Conservation (phyloP, 1,140 invertebrate species). For the Drosophila sturtevanti region DNA sequence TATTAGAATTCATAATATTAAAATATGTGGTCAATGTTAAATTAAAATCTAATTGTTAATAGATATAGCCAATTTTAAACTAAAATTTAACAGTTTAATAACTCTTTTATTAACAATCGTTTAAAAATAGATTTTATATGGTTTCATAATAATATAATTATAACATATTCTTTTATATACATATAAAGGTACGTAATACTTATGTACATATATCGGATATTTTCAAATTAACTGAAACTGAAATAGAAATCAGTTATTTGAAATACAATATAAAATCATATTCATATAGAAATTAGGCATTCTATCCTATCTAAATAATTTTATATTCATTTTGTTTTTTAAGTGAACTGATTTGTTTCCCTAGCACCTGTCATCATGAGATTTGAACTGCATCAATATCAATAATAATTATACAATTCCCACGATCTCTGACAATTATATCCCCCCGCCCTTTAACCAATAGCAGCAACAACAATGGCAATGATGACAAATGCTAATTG, state of each 20-base stretch:
- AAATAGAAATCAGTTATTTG: neutral
- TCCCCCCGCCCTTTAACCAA: neutral
- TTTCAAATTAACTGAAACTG: no score
- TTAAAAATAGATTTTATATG: no score
- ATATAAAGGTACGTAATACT: no score
- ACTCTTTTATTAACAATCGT: no score
- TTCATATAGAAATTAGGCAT: neutral
- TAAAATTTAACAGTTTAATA: no score
- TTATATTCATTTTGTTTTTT: neutral
- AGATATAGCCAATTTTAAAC: no score
- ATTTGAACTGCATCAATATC: conserved; percentile 15
- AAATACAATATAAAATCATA: neutral
- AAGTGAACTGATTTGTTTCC: neutral
- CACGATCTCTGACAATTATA: conserved; percentile 73
- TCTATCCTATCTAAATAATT: neutral
- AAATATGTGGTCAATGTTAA: no score
- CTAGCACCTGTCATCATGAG: neutral
- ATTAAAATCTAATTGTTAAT: no score
- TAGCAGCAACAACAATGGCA: conserved; percentile 21
- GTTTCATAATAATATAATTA: no score
- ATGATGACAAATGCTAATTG: conserved; percentile 78
- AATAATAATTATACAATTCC: conserved; percentile 76
- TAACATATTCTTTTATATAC: no score
- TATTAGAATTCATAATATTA: no score
- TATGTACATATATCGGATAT: no score